Evolutionary conservation across 2,888 invertebrate genomes (phyloP), one percentile per base, ranked within the genome.

Genomic region (Hydriomena furcata): DNA sequence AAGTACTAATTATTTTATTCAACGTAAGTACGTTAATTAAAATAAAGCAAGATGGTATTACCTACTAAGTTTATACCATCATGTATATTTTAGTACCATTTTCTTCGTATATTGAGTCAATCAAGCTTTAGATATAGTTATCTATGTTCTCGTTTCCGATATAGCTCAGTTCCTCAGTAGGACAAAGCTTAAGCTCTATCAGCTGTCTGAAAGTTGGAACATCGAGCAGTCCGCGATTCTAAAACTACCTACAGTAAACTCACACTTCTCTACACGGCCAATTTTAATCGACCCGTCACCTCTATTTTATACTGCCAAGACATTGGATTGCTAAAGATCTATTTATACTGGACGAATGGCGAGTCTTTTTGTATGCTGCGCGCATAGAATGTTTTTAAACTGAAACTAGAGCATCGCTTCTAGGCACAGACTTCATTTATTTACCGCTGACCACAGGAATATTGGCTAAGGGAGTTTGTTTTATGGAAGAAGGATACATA

Each of bases 401-500:
- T 64, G 66, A 71, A 79, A 76, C 58, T 73, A 62, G 69, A 68
- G 62, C 72, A 63, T 52, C 54, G 66, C 65, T 65, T 64, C 67
- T 63, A 69, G 67, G 68, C 17, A 37, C 20, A 24, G 41, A 35
- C 68, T 65, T 72, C 66, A 79, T 73, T 77, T 76, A 79, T 63
- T 60, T 65, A 58, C 32, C 37, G 13, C 31, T 31, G 38, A 52
- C 46, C 52, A 52, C 32, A 37, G 23, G 20, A 34, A 38, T 21
- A 42, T 49, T 11, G 34, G 23, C 38, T 48, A 24, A 34, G 23
- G 10, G n/a, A n/a, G 10, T 10, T 35, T 35, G 11, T 10, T 12
- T 23, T 31, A 13, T 31, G 31, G 7, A 31, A 31, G 23, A 17
- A n/a, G n/a, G n/a, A n/a, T n/a, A n/a, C n/a, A n/a, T n/a, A n/a